Base-by-base conservation (phyloP, 2,888 invertebrate species). In the Agrochola lychnidis region DNA sequence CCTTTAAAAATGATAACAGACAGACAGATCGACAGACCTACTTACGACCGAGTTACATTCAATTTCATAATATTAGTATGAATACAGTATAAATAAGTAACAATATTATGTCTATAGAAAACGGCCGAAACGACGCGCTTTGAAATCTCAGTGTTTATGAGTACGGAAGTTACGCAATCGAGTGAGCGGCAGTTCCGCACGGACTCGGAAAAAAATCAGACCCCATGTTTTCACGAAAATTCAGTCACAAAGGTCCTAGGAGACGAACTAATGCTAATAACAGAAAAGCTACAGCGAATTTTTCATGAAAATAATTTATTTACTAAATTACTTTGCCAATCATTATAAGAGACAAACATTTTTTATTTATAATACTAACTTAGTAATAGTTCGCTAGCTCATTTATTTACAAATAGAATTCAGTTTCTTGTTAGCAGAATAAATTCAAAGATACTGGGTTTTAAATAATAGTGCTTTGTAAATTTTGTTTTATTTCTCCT, bases 361-460 rank as follows among this genome's bases (percentile, higher is more conserved):
- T 48, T 64, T 59, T 57, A 56, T 64, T 59, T 57, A 56, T n/a
- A 10, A 53, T 22, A 53, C 9, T 22, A 51, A 22, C 45, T 76
- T 1, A 40, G 30, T 77, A 40, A 57, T 57, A 66, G n/a, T 78
- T 78, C 12, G 19, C 4, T 25, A 48, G 25, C 30, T 42, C 19
- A 78, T 78, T 59, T 19, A 22, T 51, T 51, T 19, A 30, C 4
- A 78, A 67, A 51, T 14, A 57, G 0, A n/a, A 61, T 22, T 4
- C 9, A 56, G 3, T 48, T 56, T 71, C 19, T 45, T 45, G 7
- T 30, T 22, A n/a, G 0, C n/a, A n/a, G 40, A 51, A 48, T n/a
- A 48, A 64, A 62, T 76, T 36, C 19, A 19, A 10, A 36, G 22
- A 75, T 42, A 16, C 2, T 30, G 30, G 36, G 9, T 45, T 57